Evolutionary conservation across 2,888 invertebrate species (phyloP).

Genomic region (Cheilosia scutellata): DNA sequence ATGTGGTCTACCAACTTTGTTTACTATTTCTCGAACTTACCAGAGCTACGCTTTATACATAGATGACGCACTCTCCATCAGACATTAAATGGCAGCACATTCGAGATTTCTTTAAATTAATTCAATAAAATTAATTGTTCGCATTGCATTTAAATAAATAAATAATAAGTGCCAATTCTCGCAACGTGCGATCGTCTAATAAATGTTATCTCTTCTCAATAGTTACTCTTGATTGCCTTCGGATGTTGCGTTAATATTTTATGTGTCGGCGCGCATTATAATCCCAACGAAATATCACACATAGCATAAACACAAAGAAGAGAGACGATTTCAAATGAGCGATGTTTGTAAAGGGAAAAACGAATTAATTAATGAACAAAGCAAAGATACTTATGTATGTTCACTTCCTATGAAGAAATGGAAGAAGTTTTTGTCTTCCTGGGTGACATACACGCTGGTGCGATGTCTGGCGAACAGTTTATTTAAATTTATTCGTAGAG

Average conservation of each 20-base stretch:
- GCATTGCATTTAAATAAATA: slow-evolving; percentile 27
- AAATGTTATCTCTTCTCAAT: slow-evolving; percentile 30
- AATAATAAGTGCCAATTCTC: not conserved
- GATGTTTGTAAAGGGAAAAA: not conserved
- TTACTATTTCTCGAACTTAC: slow-evolving; percentile 22
- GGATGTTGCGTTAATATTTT: not conserved
- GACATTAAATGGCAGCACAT: slow-evolving; percentile 8
- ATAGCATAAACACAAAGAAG: slow-evolving; percentile 27
- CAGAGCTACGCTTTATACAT: not conserved
- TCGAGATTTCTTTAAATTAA: slow-evolving; percentile 22
- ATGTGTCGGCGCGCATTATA: slow-evolving; percentile 6
- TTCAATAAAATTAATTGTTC: slow-evolving; percentile 20
- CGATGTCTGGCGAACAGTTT: slow-evolving; percentile 18
- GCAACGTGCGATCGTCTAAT: slow-evolving; percentile 23
- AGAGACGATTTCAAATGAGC: slow-evolving; percentile 14
- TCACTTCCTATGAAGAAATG: slow-evolving; percentile 20
- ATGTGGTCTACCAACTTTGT: not conserved
- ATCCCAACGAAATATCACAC: slow-evolving; percentile 32
- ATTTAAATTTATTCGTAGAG: slow-evolving; percentile 11
- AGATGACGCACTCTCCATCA: slow-evolving; percentile 8
- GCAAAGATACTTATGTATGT: slow-evolving; percentile 12
- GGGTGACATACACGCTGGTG: slow-evolving; percentile 18
- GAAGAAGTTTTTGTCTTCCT: slow-evolving; percentile 32
- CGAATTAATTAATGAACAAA: not conserved
- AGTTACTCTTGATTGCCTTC: slow-evolving; percentile 52